Evolutionary conservation across 2,888 invertebrate species (phyloP).

Genomic region (Nomada fabriciana): DNA sequence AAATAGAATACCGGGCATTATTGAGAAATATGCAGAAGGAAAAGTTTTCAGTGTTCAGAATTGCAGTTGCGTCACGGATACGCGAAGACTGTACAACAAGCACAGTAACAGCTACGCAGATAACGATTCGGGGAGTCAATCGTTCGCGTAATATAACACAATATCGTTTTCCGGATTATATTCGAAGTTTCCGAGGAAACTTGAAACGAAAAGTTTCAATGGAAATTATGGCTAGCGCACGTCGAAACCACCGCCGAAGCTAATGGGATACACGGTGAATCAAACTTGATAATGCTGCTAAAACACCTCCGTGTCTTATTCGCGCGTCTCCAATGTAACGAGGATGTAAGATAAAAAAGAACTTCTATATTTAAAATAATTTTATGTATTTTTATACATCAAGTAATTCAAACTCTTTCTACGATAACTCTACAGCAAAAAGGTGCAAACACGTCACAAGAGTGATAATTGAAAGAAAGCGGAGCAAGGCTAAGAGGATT

Average conservation of each 20-base stretch:
- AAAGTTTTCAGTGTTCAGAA: no score
- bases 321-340: neutral
- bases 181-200: conserved; percentile 66
- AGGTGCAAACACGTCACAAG: neutral
- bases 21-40: no score
- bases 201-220: conserved; percentile 64
- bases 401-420: no score
- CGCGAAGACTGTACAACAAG: conserved; percentile 3
- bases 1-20: no score
- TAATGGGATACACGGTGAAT: conserved; percentile 60
- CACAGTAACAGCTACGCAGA: conserved; percentile 27
- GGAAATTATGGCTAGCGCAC: conserved; percentile 60
- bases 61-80: no score
- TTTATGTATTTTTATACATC: no score
- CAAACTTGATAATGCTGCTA: conserved; percentile 67
- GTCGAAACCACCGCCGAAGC: conserved; percentile 58
- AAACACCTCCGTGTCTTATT: conserved; percentile 66
- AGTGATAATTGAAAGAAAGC: neutral
- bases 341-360: no score
- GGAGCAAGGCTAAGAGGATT: neutral
- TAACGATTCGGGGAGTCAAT: conserved; percentile 51
- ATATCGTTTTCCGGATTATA: conserved; percentile 61
- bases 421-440: no score
- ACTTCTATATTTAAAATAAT: no score
- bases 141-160: conserved; percentile 64